A percentile compares a stretch with the other conserved stretches of the same genome.
These are phyloP conservation scores for Hypena proboscidalis DNA, from an alignment of 2,888 invertebrate genomes.

Conservation along the genomic window DNA sequence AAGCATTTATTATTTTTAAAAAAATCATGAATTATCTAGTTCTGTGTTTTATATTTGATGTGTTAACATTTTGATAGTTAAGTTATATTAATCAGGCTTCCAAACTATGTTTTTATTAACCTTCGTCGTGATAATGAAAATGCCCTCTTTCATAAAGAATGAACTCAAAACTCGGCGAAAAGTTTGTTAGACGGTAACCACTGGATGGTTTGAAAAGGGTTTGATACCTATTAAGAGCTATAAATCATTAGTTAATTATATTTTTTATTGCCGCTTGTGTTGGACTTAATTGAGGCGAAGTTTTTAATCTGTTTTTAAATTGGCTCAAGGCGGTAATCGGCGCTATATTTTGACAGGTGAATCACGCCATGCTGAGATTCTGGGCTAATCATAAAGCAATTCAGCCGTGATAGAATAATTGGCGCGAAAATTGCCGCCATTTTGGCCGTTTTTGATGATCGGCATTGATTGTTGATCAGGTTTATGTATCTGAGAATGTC, in stretches of 20 bases:
- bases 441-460: not conserved
- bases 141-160: slow-evolving; percentile 66
- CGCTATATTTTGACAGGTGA: slow-evolving; percentile 29
- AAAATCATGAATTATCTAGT: too few species aligned
- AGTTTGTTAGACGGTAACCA: slow-evolving; percentile 46
- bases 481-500: not conserved
- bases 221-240: slow-evolving; percentile 39
- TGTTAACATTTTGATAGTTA: too few species aligned
- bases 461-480: not conserved
- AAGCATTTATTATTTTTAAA: too few species aligned
- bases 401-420: slow-evolving; percentile 7
- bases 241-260: slow-evolving; percentile 51
- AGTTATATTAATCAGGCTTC: too few species aligned
- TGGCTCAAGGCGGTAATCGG: slow-evolving; percentile 25
- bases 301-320: slow-evolving; percentile 39
- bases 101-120: too few species aligned
- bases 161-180: slow-evolving; percentile 46
- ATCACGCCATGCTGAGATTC: slow-evolving; percentile 8
- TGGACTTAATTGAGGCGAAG: slow-evolving; percentile 39
- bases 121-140: too few species aligned
- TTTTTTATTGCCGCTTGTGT: slow-evolving; percentile 46
- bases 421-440: not conserved
- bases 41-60: too few species aligned
- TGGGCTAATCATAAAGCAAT: slow-evolving; percentile 3
- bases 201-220: slow-evolving; percentile 45